Percentiles rank a stretch among this genome's conserved stretches.
phyloP scores from a whole-genome alignment of 2,797 vertebrate species.

The Neosilurus hyrtlii region DNA sequence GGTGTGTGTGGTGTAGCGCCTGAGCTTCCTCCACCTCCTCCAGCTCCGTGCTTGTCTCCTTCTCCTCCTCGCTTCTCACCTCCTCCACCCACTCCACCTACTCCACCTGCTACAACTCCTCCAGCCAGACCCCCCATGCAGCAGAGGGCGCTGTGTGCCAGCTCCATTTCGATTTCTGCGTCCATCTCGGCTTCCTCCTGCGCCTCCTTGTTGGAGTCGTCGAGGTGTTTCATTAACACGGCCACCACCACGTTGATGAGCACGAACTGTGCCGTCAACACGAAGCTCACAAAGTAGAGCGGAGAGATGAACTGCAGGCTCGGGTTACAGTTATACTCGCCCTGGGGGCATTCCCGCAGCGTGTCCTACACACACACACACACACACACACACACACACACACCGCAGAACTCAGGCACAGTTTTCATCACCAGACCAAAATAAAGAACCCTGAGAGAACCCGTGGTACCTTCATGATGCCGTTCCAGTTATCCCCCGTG shows the following conservation, averaged over 20 bases:
- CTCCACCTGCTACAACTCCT: constrained; percentile 63
- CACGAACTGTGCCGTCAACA: constrained; percentile 98
- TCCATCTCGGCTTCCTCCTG: constrained; percentile 98
- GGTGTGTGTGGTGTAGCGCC: constrained; percentile 46
- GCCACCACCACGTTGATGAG: constrained; percentile 99
- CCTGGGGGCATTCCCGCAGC: constrained; percentile 87
- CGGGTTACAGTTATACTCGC: constrained; percentile 91
- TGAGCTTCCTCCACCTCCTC: constrained; percentile 12
- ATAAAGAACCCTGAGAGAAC: neutral
- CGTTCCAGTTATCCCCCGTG: constrained; percentile 98
- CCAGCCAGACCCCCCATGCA: constrained; percentile 74
- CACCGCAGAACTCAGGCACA: too few species aligned
- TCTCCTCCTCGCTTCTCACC: constrained; percentile 32
- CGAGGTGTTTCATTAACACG: constrained; percentile 98
- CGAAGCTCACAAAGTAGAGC: constrained; percentile 98
- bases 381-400: neutral
- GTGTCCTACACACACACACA: constrained; percentile 79
- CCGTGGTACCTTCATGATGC: constrained; percentile 92
- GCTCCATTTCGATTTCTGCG: constrained; percentile 93
- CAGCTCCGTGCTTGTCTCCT: constrained; percentile 18
- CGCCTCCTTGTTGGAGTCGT: constrained; percentile 98
- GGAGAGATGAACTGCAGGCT: constrained; percentile 98
- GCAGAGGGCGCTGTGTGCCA: constrained; percentile 88
- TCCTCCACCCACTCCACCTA: constrained; percentile 52
- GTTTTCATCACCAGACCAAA: neutral